Evolutionary conservation across 2,797 vertebrate species (phyloP), one percentile per base, ranked within the genome.

Genomic region (Prunella strophiata): DNA sequence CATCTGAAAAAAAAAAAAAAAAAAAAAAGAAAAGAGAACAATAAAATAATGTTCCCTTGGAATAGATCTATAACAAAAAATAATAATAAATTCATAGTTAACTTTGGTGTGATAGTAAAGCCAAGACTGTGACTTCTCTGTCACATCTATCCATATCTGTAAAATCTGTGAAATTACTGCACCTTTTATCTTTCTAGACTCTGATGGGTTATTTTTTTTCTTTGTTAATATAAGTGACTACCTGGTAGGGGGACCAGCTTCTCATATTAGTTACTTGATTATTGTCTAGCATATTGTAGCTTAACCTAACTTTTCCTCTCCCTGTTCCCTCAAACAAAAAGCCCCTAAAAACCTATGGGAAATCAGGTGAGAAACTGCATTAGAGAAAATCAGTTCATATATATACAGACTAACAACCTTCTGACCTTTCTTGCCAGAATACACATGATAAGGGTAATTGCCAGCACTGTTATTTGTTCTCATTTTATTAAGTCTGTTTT

Each of bases 361-460:
- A 96, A 87, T 96, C 91, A 92, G 88, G 70, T 90, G 57, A 90
- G 89, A 94, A 96, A 91, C 55, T 72, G 58, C 79, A 80, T 87
- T 94, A 94, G 74, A 89, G 96, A 85, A 97, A 97, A 96, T 96
- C 83, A 96, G 96, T 92, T 90, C 93, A 94, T 94, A 96, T 95
- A 94, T 96, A 97, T 92, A 93, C 92, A 90, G 89, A 84, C 83
- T 29, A 65, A 86, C 23, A 94, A 93, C 91, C 85, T 94, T 91
- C 57, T 95, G 91, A 96, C 94, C 92, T 96, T 77, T 90, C 89
- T 93, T 95, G 59, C 85, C 80, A 89, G 91, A 93, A 94, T 91
- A 91, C 71, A 75, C 67, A 89, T 0, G 32, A 85, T 96, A 89
- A 96, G 27, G 22, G 85, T 95, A 95, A 97, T 96, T 96, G 96